Evolutionary conservation across 2,113 vertebrate genomes (phyloP).

Genomic region (Sphyrna mokarran): DNA sequence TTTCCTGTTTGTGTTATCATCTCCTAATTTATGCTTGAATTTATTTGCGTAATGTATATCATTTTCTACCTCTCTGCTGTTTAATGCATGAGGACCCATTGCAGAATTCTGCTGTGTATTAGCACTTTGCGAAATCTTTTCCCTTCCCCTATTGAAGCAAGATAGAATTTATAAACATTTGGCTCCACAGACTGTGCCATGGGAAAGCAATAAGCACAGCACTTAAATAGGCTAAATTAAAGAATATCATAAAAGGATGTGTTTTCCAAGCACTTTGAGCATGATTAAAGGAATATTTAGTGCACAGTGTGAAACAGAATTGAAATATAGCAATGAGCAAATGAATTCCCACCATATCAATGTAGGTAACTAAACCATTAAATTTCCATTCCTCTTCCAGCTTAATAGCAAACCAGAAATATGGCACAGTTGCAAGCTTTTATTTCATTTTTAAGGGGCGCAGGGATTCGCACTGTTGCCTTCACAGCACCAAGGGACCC

Average conservation of each 20-base stretch:
- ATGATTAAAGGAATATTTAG: background rate
- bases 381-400: background rate
- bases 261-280: background rate
- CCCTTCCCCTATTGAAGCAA: background rate
- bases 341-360: background rate
- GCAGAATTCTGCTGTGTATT: background rate
- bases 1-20: background rate
- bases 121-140: conserved; percentile 17
- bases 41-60: background rate
- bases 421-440: background rate
- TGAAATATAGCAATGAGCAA: background rate
- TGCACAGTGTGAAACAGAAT: background rate
- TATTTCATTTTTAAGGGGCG: background rate
- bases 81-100: conserved; percentile 1
- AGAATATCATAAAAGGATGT: background rate
- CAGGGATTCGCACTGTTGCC: no score
- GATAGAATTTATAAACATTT: conserved; percentile 14
- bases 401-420: background rate
- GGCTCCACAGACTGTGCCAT: background rate
- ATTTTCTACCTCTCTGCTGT: background rate
- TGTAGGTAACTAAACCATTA: background rate
- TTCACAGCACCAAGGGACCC: no score
- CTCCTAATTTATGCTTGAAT: conserved; percentile 26
- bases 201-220: conserved; percentile 22
- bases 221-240: conserved; percentile 14